Base-by-base conservation (phyloP, 2,113 vertebrate genomes). In the Edolisoma coerulescens region DNA sequence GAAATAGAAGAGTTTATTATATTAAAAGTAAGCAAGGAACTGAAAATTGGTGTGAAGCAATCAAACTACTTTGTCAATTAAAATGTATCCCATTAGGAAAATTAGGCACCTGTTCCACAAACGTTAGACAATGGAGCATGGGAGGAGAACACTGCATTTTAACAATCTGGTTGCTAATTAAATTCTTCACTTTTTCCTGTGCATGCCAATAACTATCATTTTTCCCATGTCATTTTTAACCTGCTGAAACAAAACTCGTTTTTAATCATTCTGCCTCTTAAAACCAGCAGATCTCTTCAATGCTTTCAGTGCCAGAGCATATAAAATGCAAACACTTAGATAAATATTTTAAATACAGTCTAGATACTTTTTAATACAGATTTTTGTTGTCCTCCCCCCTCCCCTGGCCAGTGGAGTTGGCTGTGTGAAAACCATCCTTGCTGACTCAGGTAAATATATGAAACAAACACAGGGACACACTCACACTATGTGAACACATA, bases 61-160 rank as follows among this genome's bases (percentile, higher is more conserved):
- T 78, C 93, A 92, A 71, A 94, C 85, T 92, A 75, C 95, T 96
- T 97, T 79, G 84, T 97, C 96, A 97, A 96, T 97, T 96, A 95
- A 96, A 95, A 96, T 95, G 92, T 97, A 92, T 93, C 92, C 95
- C 96, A 95, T 96, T 96, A 97, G 80, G 90, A 97, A 96, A 97
- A 96, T 97, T 93, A 97, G 96, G 84, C 96, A 97, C 96, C 96
- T 97, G 96, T 96, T 97, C 80, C 86, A 95, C 86, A 89, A 95
- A 96, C 96, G 95, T 96, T 95, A 75, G 65, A 96, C 93, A 97
- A 97, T 93, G 52, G 80, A 39, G 57, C 63, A 76, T 52, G 70
- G 75, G 81, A 95, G 68, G 69, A 95, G 84, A 90, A 87, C 63
- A 59, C 35, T 91, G 89, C 84, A 85, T 95, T 96, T 95, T 90